A percentile compares a stretch with the other conserved stretches of the same genome.
Evolutionary conservation across 2,888 invertebrate species (phyloP).

Genomic region (Drosophila tanythrix): DNA sequence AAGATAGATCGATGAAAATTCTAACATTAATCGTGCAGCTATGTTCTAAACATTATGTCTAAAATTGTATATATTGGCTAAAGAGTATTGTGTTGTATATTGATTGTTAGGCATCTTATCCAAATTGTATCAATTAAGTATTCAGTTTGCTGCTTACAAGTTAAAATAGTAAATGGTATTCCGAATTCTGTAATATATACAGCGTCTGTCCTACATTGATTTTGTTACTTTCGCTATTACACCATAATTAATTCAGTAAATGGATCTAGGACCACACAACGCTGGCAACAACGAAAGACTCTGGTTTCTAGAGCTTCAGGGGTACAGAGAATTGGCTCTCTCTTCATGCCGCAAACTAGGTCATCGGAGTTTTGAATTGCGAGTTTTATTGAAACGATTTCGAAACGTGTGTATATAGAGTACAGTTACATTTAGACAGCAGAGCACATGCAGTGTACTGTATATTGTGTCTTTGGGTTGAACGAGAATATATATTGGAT

Average conservation of each 20-base stretch:
- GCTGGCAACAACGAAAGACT: slow-evolving; percentile 65
- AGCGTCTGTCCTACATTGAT: slow-evolving; percentile 43
- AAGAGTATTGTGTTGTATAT: slow-evolving; percentile 41
- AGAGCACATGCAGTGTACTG: slow-evolving; percentile 62
- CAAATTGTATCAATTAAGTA: slow-evolving; percentile 18
- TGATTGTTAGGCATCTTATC: slow-evolving; percentile 47
- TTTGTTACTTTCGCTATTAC: slow-evolving; percentile 35
- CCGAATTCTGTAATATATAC: slow-evolving; percentile 31
- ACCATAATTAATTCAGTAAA: slow-evolving; percentile 42
- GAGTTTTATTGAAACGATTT: slow-evolving; percentile 15
- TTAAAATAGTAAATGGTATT: slow-evolving; percentile 15
- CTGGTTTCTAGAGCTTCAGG: slow-evolving; percentile 27
- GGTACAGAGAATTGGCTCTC: background rate
- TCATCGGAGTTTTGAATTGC: slow-evolving; percentile 36
- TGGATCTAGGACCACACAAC: slow-evolving; percentile 23
- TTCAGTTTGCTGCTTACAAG: slow-evolving; percentile 29
- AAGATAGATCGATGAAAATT: slow-evolving; percentile 94
- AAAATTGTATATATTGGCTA: slow-evolving; percentile 46
- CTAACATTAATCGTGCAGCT: slow-evolving; percentile 86
- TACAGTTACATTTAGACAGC: slow-evolving; percentile 42
- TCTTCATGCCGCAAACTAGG: slow-evolving; percentile 33
- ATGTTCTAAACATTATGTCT: slow-evolving; percentile 76
- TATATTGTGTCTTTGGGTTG: slow-evolving; percentile 15
- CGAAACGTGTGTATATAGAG: slow-evolving; percentile 20
- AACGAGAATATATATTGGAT: slow-evolving; percentile 12